Conservation (phyloP, 2,797 vertebrate species). For the Acestrorhynchus altus region DNA sequence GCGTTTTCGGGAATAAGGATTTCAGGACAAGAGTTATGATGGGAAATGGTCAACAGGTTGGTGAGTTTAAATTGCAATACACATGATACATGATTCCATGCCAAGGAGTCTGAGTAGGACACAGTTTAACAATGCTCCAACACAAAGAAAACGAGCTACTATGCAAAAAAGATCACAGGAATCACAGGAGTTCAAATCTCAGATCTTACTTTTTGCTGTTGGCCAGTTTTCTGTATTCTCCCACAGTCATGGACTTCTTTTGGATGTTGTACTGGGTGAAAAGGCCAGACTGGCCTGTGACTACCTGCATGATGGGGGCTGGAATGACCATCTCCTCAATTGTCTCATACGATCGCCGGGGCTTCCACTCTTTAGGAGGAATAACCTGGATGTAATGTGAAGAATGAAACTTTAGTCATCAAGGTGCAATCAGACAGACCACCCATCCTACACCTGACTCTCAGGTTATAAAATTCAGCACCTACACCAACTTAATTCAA, state of each 20-base stretch:
- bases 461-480: too few species aligned
- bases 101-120: too few species aligned
- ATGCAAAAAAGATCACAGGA: too few species aligned
- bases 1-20: too few species aligned
- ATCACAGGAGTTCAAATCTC: too few species aligned
- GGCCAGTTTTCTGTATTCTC: constrained; percentile 93
- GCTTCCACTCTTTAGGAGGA: constrained; percentile 96
- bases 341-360: constrained; percentile 88
- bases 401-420: not conserved
- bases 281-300: constrained; percentile 89
- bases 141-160: too few species aligned
- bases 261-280: constrained; percentile 9
- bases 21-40: too few species aligned
- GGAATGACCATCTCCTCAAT: constrained; percentile 96
- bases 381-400: constrained; percentile 80
- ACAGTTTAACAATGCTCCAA: too few species aligned
- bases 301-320: constrained; percentile 95
- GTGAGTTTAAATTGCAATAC: too few species aligned
- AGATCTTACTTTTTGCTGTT: constrained; percentile 93
- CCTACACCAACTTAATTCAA: not conserved
- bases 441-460: too few species aligned
- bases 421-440: not conserved
- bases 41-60: too few species aligned
- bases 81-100: too few species aligned
- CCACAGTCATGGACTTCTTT: constrained; percentile 87